phyloP scores from a whole-genome alignment of 2,113 vertebrate genomes.

The Thomomys bottae region DNA sequence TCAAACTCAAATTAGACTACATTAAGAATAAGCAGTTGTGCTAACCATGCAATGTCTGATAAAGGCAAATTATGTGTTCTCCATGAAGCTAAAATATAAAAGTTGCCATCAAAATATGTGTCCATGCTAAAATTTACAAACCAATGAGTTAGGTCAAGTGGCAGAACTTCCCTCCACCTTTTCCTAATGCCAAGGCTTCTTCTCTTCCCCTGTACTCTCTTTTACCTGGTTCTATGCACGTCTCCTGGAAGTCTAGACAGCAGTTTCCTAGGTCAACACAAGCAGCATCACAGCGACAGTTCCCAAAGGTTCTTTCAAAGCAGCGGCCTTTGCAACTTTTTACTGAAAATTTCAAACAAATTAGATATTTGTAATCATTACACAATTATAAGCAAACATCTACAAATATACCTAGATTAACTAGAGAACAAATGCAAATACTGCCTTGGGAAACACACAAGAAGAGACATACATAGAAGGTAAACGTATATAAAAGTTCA shows the following conservation, averaged over 20 bases:
- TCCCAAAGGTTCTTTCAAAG: conserved; percentile 89
- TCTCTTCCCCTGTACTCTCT: not conserved
- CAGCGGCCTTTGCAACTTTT: conserved; percentile 90
- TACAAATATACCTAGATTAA: not conserved
- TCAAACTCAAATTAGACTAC: conserved; percentile 19
- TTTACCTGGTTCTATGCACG: conserved; percentile 87
- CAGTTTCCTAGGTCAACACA: conserved; percentile 88
- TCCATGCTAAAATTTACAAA: not conserved
- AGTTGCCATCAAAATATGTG: not conserved
- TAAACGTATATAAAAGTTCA: not conserved
- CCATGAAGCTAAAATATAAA: not conserved
- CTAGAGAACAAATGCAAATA: not conserved
- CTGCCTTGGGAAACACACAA: not conserved
- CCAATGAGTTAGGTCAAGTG: not conserved
- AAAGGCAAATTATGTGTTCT: not conserved
- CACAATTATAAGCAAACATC: not conserved
- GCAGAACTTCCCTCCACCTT: not conserved
- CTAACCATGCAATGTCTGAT: not conserved
- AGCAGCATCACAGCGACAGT: conserved; percentile 87
- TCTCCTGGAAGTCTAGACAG: conserved; percentile 89
- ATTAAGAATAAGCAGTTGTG: not conserved
- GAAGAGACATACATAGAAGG: not conserved
- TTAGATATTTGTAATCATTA: conserved; percentile 50
- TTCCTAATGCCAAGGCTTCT: not conserved
- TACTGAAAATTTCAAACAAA: conserved; percentile 83